phyloP scores from a whole-genome alignment of 2,888 invertebrate species.

The Monochamus alternatus region DNA sequence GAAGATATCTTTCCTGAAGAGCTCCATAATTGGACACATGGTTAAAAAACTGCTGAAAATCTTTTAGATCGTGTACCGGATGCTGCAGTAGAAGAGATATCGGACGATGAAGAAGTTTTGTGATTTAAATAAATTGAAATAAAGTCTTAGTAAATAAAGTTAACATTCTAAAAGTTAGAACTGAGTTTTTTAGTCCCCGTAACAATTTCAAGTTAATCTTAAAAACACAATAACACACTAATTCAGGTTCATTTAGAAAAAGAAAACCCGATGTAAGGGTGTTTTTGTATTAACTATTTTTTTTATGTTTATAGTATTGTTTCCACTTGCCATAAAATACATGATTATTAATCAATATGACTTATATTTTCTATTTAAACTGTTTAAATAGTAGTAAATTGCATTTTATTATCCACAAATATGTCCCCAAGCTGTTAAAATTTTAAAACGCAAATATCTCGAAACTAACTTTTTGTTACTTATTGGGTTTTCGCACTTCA shows the following conservation, averaged over 20 bases:
- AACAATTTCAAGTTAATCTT: slow-evolving; percentile 1
- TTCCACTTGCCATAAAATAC: slow-evolving; percentile 15
- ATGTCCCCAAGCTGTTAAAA: neutral
- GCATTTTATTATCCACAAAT: neutral
- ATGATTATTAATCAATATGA: slow-evolving; percentile 4
- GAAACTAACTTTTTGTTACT: slow-evolving; percentile 8
- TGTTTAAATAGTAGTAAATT: slow-evolving; percentile 1
- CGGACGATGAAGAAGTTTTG: neutral
- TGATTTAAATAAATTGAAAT: neutral
- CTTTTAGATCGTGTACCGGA: slow-evolving; percentile 4
- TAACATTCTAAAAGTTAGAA: neutral
- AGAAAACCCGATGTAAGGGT: neutral
- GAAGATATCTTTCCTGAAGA: slow-evolving; percentile 8
- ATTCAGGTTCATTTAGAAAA: slow-evolving; percentile 1
- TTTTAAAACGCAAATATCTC: slow-evolving; percentile 9
- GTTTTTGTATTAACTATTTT: neutral
- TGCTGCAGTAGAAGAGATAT: neutral
- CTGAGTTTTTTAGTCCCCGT: neutral
- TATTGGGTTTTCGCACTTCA: slow-evolving; percentile 3
- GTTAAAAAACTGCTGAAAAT: slow-evolving; percentile 7
- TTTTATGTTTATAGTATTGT: slow-evolving; percentile 6
- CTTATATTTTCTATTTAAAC: slow-evolving; percentile 10
- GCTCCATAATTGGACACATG: slow-evolving; percentile 8
- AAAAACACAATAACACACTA: neutral
- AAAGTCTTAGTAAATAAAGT: neutral